Percentiles rank a stretch among this genome's conserved stretches.
These are phyloP conservation scores for Pseudochirops corinnae DNA, from an alignment of 2,797 vertebrate genomes.

Conservation along the genomic window DNA sequence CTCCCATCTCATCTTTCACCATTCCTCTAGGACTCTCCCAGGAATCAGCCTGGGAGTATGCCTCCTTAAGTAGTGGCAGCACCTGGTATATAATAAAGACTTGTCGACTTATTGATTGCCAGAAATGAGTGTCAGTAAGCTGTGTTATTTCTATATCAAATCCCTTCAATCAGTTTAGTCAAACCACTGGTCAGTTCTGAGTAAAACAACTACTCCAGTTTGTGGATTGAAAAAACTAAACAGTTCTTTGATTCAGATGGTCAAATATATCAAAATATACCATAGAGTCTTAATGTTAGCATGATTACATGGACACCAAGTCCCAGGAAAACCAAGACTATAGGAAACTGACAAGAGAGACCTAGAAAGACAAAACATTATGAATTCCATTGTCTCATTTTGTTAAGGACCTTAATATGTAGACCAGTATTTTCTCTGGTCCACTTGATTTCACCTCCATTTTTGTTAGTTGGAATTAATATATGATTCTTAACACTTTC, in stretches of 20 bases:
- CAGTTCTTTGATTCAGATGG: background rate
- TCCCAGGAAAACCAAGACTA: background rate
- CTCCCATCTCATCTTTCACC: background rate
- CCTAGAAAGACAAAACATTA: background rate
- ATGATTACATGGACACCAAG: background rate
- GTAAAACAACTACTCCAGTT: background rate
- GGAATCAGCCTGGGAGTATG: background rate
- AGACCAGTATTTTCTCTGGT: background rate
- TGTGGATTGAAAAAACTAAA: background rate
- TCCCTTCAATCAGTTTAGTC: background rate
- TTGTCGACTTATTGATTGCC: background rate
- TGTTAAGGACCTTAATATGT: background rate
- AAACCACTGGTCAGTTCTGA: background rate
- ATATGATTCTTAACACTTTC: background rate
- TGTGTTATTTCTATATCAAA: background rate
- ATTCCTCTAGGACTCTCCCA: conserved; percentile 12
- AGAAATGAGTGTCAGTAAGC: background rate
- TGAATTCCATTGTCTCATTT: background rate
- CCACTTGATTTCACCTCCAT: background rate
- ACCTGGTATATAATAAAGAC: background rate
- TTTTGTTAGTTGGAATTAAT: conserved; percentile 14
- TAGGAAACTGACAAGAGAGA: background rate
- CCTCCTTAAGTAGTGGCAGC: background rate
- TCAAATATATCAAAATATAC: background rate
- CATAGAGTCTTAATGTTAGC: background rate